A percentile compares a stretch with the other conserved stretches of the same genome.
phyloP scores from a whole-genome alignment of 2,888 invertebrate genomes.

The Conus canariensis region DNA sequence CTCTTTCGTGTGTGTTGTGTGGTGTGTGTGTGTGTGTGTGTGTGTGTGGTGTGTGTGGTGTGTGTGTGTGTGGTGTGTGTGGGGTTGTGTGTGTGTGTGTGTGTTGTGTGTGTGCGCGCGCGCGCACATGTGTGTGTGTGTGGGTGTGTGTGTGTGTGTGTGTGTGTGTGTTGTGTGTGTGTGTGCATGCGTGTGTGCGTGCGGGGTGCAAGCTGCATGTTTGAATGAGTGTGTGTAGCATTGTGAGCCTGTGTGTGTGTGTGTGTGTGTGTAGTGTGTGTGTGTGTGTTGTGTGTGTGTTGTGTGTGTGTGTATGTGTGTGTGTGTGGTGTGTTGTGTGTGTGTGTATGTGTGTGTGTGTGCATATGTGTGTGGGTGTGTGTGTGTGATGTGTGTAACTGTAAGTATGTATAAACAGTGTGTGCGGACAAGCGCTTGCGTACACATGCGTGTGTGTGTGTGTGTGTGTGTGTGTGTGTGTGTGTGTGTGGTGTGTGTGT shows the following conservation, averaged over 20 bases:
- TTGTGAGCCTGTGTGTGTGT: not conserved
- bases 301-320: too few relatives aligned
- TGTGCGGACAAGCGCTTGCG: not conserved
- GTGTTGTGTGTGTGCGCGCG: not conserved
- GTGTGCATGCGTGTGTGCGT: not conserved
- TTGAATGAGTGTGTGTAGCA: not conserved
- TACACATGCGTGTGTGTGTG: not conserved
- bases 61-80: not conserved
- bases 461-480: not conserved
- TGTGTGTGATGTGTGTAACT: not conserved
- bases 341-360: too few relatives aligned
- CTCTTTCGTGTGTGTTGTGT: not conserved
- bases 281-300: too few relatives aligned
- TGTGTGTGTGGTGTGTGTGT: not conserved
- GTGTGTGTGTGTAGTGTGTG: not conserved
- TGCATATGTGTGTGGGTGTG: not conserved
- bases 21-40: slow-evolving; percentile 7
- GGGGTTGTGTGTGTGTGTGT: slow-evolving; percentile 6
- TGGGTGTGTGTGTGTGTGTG: not conserved
- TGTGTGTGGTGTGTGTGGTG: not conserved
- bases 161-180: too few relatives aligned
- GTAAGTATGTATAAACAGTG: not conserved
- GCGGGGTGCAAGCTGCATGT: not conserved
- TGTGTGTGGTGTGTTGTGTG: not conserved
- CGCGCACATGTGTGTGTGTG: not conserved